A percentile compares a stretch with the other conserved stretches of the same genome.
Evolutionary conservation across 2,113 vertebrate genomes (phyloP).

Genomic region (Condylura cristata): DNA sequence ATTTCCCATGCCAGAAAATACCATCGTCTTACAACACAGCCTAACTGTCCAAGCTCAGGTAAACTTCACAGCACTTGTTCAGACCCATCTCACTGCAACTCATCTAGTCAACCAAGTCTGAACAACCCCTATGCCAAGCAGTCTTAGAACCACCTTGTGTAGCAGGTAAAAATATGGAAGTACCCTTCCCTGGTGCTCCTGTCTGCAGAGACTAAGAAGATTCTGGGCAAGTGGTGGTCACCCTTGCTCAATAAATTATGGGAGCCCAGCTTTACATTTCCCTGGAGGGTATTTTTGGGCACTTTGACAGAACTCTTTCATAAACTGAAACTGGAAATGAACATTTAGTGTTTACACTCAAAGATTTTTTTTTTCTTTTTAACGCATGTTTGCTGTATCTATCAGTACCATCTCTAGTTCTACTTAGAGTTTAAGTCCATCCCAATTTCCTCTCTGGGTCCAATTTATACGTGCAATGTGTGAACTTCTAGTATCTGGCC

Average conservation of each 20-base stretch:
- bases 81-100: neutral
- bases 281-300: neutral
- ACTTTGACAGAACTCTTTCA: neutral
- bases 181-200: neutral
- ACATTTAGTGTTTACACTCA: neutral
- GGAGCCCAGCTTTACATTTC: neutral
- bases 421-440: slow-evolving; percentile 21
- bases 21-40: neutral
- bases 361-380: neutral
- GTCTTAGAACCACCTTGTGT: neutral
- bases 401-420: neutral
- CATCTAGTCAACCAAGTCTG: neutral
- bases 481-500: neutral
- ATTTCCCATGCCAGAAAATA: neutral
- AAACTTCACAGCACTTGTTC: neutral
- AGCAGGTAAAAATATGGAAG: neutral
- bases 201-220: neutral
- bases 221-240: neutral
- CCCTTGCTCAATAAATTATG: neutral
- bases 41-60: neutral
- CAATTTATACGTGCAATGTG: neutral
- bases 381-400: neutral
- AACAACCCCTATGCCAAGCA: neutral
- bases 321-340: slow-evolving; percentile 1
- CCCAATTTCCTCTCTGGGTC: neutral